phyloP scores from a whole-genome alignment of 2,888 invertebrate species.

The Zaprionus lineosus region DNA sequence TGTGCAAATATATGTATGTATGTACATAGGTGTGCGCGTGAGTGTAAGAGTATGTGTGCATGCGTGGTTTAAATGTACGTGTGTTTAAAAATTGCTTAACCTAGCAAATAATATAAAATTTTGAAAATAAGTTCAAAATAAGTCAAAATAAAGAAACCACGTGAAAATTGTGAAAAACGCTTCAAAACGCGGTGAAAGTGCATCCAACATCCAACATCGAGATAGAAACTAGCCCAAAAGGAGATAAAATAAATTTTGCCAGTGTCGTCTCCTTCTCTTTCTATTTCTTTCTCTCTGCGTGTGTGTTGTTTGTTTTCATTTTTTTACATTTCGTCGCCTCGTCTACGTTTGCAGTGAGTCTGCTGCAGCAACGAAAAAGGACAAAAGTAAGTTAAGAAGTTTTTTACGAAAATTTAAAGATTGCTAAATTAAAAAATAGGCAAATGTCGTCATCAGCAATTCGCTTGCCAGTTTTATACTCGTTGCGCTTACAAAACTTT shows the following conservation, averaged over 20 bases:
- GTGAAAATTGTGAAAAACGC: slow-evolving; percentile 60
- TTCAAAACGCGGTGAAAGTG: slow-evolving; percentile 59
- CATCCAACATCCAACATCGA: slow-evolving; percentile 21
- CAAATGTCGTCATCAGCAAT: slow-evolving; percentile 53
- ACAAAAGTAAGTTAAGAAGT: slow-evolving; percentile 46
- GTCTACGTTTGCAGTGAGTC: slow-evolving; percentile 23
- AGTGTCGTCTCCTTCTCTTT: slow-evolving; percentile 28
- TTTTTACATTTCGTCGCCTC: slow-evolving; percentile 12
- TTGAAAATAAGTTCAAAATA: slow-evolving; percentile 29
- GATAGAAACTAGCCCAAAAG: slow-evolving; percentile 48
- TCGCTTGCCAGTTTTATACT: slow-evolving; percentile 36
- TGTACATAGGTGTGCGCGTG: slow-evolving; percentile 18
- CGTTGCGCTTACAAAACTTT: slow-evolving; percentile 54
- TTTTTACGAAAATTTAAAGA: slow-evolving; percentile 25
- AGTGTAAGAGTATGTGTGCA: slow-evolving; percentile 23
- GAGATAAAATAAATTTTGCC: slow-evolving; percentile 55
- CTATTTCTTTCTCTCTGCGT: slow-evolving; percentile 27
- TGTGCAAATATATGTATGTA: slow-evolving; percentile 25
- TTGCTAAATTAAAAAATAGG: slow-evolving; percentile 27
- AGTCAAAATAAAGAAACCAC: slow-evolving; percentile 45
- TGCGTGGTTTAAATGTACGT: slow-evolving; percentile 15
- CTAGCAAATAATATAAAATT: slow-evolving; percentile 47
- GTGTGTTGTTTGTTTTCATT: slow-evolving; percentile 36
- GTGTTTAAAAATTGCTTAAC: slow-evolving; percentile 58
- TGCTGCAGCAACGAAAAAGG: slow-evolving; percentile 17